A percentile compares a stretch with the other conserved stretches of the same genome.
These are phyloP conservation scores for Dendrocincla fuliginosa DNA, from an alignment of 2,797 vertebrate genomes.

Conservation along the genomic window DNA sequence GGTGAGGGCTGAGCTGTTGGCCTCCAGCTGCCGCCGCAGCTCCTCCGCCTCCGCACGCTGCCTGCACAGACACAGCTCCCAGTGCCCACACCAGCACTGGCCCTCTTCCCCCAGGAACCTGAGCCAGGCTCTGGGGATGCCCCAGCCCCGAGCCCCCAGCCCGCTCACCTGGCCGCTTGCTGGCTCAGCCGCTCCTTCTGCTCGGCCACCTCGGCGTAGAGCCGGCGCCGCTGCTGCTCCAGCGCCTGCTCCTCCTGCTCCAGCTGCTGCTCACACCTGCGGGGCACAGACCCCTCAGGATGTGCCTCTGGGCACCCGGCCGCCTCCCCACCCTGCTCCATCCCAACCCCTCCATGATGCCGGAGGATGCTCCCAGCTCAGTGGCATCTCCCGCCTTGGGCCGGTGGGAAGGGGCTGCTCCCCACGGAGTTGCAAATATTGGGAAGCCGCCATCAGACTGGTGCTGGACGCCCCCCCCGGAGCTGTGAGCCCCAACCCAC, in stretches of 20 bases:
- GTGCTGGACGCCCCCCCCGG: background rate
- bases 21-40: slow-evolving; percentile 86
- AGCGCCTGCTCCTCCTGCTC: slow-evolving; percentile 88
- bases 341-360: fast-evolving
- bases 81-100: background rate
- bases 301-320: fast-evolving
- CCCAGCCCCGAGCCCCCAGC: background rate
- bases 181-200: slow-evolving; percentile 90
- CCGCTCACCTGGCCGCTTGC: slow-evolving; percentile 84
- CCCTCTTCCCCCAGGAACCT: fast-evolving
- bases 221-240: slow-evolving; percentile 88
- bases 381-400: fast-evolving
- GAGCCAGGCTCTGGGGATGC: background rate
- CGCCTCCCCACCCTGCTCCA: fast-evolving
- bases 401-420: background rate
- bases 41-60: slow-evolving; percentile 89
- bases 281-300: background rate
- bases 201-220: slow-evolving; percentile 88
- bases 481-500: slow-evolving; percentile 2
- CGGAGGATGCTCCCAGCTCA: background rate
- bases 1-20: slow-evolving; percentile 80
- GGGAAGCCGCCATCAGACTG: fast-evolving
- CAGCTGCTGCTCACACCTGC: slow-evolving; percentile 90
- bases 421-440: fast-evolving
- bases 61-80: slow-evolving; percentile 70